Evolutionary conservation across 1,140 invertebrate species (phyloP), one percentile per base, ranked within the genome.

Genomic region (Camponotus pennsylvanicus): DNA sequence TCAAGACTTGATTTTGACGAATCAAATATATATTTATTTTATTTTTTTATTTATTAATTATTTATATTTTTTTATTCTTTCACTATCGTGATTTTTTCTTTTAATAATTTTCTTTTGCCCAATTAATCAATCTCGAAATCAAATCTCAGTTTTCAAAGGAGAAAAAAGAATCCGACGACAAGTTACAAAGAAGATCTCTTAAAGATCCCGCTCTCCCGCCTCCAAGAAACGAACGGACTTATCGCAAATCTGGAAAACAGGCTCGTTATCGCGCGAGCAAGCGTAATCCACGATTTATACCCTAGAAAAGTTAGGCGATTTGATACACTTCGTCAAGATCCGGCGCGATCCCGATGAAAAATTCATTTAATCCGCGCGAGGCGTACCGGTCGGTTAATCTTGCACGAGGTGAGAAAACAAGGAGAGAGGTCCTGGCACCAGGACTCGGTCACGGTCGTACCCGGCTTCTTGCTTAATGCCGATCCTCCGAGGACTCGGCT

Each of bases 361-460:
- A 86, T 86, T 79, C 75, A 78, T 70, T 85, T 78, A 21, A 79
- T 70, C 71, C 27, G 77, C 40, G 57, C 73, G 55, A 61, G 57
- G 18, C 75, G 70, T 34, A 57, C 78, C 42, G 52, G 63, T 18
- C 67, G 73, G 86, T 89, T 87, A 90, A 90, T 89, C 76, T 89
- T 90, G 85, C 59, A 89, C 32, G 75, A 80, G 40, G 45, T 64
- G 66, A 67, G 77, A 67, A 89, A 86, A 75, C 77, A 79, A 84
- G 79, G 61, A 40, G 67, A 40, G 73, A 59, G 73, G 71, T 70
- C 32, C 67, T 78, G 37, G 55, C 27, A 79, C 27, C 15, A 52
- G 83, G 34, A 69, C 45, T 77, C 79, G 85, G 42, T 77, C 73
- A 64, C 61, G 76, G 55, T 21, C 70, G 57, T 64, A 42, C 70